Evolutionary conservation across 2,797 vertebrate genomes (phyloP), one percentile per base, ranked within the genome.

Genomic region (Gephyroberyx darwinii): DNA sequence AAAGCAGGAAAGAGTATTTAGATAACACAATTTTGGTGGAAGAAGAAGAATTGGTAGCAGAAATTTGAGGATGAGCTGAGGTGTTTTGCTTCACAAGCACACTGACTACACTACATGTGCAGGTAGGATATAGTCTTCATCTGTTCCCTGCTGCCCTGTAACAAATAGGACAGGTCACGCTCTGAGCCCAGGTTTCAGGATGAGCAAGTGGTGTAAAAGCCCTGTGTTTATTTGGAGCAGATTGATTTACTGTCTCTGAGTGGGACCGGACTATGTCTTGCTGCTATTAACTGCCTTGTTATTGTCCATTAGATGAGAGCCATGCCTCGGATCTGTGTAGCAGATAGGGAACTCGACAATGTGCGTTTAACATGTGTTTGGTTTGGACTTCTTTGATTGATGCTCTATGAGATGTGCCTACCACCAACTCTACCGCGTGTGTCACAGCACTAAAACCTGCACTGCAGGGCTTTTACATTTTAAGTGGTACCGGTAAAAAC

Each of bases 241-340:
- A 87, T 75, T 89, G 91, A 92, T 92, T 91, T 89, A 90, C 76
- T 89, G 83, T 83, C 77, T 79, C 70, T 74, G 84, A 89, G 80
- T 65, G 71, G 83, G 77, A 77, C 83, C 26, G 60, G 75, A 65
- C 83, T 61, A 39, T 26, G 66, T 84, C 74, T 74, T 78, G 82
- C 89, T 79, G 74, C 86, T 84, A 76, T 88, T 85, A 84, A 83
- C 72, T 48, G 64, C 77, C 74, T 75, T 89, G 86, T 88, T 89
- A 86, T 90, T 88, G 85, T 91, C 85, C 75, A 69, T 77, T 80
- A 86, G 89, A 92, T 54, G 80, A 87, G 78, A 91, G 77, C 82
- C 89, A 88, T 90, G 88, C 78, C 84, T 81, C n/a, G 41, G 76
- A 33, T 83, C 79, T 78, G 83, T n/a, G 61, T 61, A 67, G 78